Evolutionary conservation across 2,888 invertebrate species (phyloP).

Genomic region (Sepioteuthis lessoniana): DNA sequence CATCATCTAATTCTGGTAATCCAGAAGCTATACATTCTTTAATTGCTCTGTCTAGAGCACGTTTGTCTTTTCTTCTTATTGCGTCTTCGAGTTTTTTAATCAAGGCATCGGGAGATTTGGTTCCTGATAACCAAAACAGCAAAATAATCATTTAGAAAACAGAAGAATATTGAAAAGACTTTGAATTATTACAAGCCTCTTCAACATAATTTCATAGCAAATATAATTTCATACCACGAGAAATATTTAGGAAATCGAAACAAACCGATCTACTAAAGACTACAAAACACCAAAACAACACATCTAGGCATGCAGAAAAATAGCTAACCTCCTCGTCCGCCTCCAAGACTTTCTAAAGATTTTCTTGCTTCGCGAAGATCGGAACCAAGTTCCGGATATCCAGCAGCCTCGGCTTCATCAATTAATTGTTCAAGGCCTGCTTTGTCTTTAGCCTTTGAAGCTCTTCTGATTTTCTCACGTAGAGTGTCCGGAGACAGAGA

Average conservation of each 20-base stretch:
- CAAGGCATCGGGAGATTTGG: neutral
- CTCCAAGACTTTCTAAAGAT: conserved; percentile 38
- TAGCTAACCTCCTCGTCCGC: conserved; percentile 26
- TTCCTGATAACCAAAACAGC: neutral
- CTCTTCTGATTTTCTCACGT: neutral
- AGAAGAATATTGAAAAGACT: no score
- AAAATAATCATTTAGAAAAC: no score
- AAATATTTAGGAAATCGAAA: neutral
- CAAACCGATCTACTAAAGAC: no score
- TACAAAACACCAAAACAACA: neutral
- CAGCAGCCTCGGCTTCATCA: neutral
- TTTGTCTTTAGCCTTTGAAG: conserved; percentile 34
- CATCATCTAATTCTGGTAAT: neutral
- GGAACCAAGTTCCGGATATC: conserved; percentile 44
- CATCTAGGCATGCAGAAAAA: neutral
- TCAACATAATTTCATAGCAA: no score
- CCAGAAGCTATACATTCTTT: conserved; percentile 39
- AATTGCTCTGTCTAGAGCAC: neutral
- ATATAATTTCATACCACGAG: no score
- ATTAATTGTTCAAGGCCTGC: neutral
- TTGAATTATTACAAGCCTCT: no score
- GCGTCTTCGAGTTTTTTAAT: neutral
- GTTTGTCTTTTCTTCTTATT: neutral
- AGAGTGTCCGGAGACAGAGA: neutral
- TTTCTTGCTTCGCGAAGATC: conserved; percentile 17